A percentile compares a stretch with the other conserved stretches of the same genome.
phyloP scores from a whole-genome alignment of 2,113 vertebrate species.

The Numenius arquata region DNA sequence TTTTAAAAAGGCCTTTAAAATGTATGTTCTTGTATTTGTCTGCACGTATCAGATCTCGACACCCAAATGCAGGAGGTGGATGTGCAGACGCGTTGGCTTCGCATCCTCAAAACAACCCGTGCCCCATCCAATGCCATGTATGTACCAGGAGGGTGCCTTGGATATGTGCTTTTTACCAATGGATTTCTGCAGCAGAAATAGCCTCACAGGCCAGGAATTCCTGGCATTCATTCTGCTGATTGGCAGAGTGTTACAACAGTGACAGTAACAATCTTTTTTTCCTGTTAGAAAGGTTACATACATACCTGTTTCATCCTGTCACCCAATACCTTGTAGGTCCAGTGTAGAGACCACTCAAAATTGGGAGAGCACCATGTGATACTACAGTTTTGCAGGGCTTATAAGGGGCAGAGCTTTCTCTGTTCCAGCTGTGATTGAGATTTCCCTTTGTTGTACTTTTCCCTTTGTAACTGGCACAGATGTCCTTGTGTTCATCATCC shows the following conservation, averaged over 20 bases:
- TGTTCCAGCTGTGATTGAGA: neutral
- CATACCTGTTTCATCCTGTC: neutral
- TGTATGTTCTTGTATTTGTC: neutral
- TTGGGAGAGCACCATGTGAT: neutral
- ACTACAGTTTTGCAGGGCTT: neutral
- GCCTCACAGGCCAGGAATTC: neutral
- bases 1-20: neutral
- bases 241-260: neutral
- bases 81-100: neutral
- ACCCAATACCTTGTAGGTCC: neutral
- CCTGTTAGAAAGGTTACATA: neutral
- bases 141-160: neutral
- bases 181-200: neutral
- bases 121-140: neutral
- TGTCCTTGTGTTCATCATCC: neutral
- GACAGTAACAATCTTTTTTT: neutral
- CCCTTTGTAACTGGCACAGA: neutral
- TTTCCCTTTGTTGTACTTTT: neutral
- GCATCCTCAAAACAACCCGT: fast-evolving
- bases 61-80: neutral
- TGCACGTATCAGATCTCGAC: neutral
- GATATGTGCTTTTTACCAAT: neutral
- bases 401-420: neutral
- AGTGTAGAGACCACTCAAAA: neutral
- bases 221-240: neutral